Evolutionary conservation across 2,113 vertebrate species (phyloP), one percentile per base, ranked within the genome.

Genomic region (Galbula dea): DNA sequence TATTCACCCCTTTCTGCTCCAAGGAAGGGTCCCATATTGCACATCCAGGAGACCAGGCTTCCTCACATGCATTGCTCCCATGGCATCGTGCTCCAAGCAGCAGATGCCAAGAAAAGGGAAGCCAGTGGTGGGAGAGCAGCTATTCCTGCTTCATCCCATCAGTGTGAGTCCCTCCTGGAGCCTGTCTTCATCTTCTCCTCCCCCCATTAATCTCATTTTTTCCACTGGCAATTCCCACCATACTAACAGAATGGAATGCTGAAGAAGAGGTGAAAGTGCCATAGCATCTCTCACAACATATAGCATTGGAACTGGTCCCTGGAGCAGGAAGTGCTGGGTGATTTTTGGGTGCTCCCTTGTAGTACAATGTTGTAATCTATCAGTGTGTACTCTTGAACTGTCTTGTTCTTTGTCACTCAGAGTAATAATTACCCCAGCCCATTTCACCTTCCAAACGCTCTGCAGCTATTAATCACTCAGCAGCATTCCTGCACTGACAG

Each of bases 381-480:
- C 62, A 24, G 39, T 8, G 45, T 29, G 46, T 75, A 73, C 73
- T 79, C 46, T 75, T 83, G 82, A 74, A 66, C 73, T 66, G 45
- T 61, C 77, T 79, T 61, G 59, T 77, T 66, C 90, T 58, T 74
- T 85, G 71, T 59, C 0, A 0, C 58, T 71, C 30, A 46, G 63
- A 43, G 69, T 90, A 73, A 81, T 85, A 54, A 90, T 88, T 90
- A 77, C 59, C n/a, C 48, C 65, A 39, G 79, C n/a, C 65, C 17
- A 1, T 90, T 85, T 93, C 63, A 84, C 75, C 65, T 93, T 85
- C 87, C 30, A 72, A 62, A 76, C 32, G 69, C 78, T 66, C 80
- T 51, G 83, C 74, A 79, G 55, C 76, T 58, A 52, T 94, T 92
- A 68, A 85, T 82, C 72, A 58, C 59, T 92, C 72, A 49, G n/a